Evolutionary conservation across 2,113 vertebrate genomes (phyloP), one percentile per base, ranked within the genome.

Genomic region (Rhabdornis inornatus): DNA sequence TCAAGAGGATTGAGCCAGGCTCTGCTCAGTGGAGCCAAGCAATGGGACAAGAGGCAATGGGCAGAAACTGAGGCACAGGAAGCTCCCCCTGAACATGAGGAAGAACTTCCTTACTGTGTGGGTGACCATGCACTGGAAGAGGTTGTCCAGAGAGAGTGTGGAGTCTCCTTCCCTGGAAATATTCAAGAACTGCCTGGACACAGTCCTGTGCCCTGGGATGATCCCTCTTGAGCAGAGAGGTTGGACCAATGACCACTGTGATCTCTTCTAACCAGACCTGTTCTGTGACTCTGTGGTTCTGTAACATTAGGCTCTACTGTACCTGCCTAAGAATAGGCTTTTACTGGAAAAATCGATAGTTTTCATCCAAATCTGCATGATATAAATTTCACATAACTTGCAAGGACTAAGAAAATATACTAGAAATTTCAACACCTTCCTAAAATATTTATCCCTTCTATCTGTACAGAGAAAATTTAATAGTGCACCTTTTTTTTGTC

Each of bases 71-170:
- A 20, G 14, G 30, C 44, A 66, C 7, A n/a, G 37, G 19, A 66
- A 39, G 6, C 6, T 74, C 22, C 37, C 14, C 13, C 33, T 59
- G 44, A 74, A 1, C 27, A 39, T n/a, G 45, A 20, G 52, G 4
- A 52, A 66, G 23, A 30, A 53, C 28, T 59, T 44, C 17, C 8
- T 52, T 39, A 16, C 28, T 33, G 4, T 45, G 52, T 4, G 5
- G 5, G 52, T 71, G 50, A 56, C 9, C 1, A 1, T 56, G 50
- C 42, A 33, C 31, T 50, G 50, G 31, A 57, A 22, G 25, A 37
- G 40, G 0, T 2, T 33, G 76, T 12, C 3, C 22, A 72, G 22
- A 42, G 66, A 37, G 14, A 6, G 0, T 35, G 6, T 72, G 35
- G 35, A 64, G 9, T 42, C 6, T 42, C 50, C 16, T 25, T 42